Percentiles rank a stretch among this genome's conserved stretches.
phyloP scores from a whole-genome alignment of 2,797 vertebrate species.

The Notoglanidium macrostoma region DNA sequence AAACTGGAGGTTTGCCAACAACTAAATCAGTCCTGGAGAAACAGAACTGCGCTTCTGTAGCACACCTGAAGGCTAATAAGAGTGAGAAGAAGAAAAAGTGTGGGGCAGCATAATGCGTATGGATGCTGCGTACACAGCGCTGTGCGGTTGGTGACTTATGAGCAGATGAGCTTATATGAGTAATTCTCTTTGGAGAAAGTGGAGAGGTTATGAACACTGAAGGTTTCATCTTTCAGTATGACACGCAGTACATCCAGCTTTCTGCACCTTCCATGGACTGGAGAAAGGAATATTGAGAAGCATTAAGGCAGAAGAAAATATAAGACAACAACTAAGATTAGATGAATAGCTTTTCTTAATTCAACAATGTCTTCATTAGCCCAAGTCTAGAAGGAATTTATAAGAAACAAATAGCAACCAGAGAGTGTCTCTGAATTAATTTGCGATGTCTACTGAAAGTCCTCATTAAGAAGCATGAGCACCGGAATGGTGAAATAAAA shows the following conservation, averaged over 20 bases:
- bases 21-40: not conserved
- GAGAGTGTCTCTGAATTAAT: conserved; percentile 15
- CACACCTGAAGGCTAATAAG: not conserved
- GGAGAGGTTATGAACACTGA: conserved; percentile 47
- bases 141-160: conserved; percentile 22
- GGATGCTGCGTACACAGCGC: conserved; percentile 2
- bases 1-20: not conserved
- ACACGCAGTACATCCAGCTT: conserved; percentile 7
- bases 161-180: conserved; percentile 13
- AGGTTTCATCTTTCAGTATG: conserved; percentile 26
- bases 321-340: not conserved
- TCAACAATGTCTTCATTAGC: not conserved
- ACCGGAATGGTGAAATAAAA: not conserved
- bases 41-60: not conserved
- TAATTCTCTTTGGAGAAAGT: conserved; percentile 43
- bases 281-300: not conserved
- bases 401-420: not conserved
- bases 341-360: not conserved
- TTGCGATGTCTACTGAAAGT: not conserved
- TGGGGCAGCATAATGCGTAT: not conserved
- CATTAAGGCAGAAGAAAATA: conserved; percentile 22
- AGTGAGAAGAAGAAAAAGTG: not conserved
- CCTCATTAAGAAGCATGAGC: not conserved
- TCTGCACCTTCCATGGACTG: not conserved
- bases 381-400: not conserved